Evolutionary conservation across 2,797 vertebrate genomes (phyloP), one percentile per base, ranked within the genome.

Genomic region (Parotocinclus haroldoi): DNA sequence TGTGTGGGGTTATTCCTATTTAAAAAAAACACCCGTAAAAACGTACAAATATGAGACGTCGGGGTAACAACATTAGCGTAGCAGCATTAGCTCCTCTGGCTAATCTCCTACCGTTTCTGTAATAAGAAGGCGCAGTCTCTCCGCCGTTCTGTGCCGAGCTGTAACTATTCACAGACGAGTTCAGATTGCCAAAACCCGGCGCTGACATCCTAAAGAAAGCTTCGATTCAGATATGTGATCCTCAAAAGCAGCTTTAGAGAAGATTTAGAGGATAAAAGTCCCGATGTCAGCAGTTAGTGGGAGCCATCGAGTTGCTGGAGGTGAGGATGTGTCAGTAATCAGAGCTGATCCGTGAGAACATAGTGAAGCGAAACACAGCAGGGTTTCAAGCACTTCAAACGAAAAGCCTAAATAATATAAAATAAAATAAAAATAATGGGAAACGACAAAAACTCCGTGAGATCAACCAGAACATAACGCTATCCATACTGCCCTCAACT

Each of bases 121-220:
- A 71, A 64, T 66, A 76, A 46, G 80, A 72, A 66, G 81, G 75
- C 40, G 82, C 79, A 82, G 66, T 39, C 38, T 63, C 57, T 52
- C 73, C 58, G 53, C 84, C 88, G 75, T 88, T 89, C 80, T 81
- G 76, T 36, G 87, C 78, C 7, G 86, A 67, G 76, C 79, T 79
- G 85, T 80, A 80, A 76, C 82, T 73, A 73, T 54, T 52, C 11
- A 68, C 77, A 53, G 85, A 77, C 75, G 80, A 37, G 76, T 76
- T 85, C 16, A 78, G 78, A 78, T 88, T 87, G 0, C 79, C 76
- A 68, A 71, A 86, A 5, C 86, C 88, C 78, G 84, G 87, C 52
- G 87, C 78, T 68, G 90, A 91, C 90, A 91, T 92, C 19, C 60
- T 71, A 75, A 64, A 83, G 80, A 63, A 54, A 60, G 66, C 10